Evolutionary conservation across 2,888 invertebrate genomes (phyloP).

Genomic region (Chymomyza fuscimana): DNA sequence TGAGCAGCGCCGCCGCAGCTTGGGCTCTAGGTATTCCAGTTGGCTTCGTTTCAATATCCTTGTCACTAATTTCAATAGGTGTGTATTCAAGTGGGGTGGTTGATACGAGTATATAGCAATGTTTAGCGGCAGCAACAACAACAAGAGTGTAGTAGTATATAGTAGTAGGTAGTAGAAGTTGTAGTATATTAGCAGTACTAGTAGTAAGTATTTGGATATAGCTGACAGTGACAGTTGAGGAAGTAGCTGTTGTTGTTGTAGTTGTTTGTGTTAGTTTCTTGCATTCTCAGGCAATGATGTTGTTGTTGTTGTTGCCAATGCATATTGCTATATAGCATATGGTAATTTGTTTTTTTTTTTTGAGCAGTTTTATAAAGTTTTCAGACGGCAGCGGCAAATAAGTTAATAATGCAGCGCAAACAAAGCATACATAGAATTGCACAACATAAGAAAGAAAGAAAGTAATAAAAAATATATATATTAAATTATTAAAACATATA

Average conservation of each 20-base stretch:
- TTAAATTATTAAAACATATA: background rate
- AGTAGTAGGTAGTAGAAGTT: background rate
- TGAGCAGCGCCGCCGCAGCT: slow-evolving; percentile 46
- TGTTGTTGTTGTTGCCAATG: slow-evolving; percentile 3
- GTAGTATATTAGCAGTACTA: background rate
- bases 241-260: background rate
- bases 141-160: background rate
- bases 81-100: background rate
- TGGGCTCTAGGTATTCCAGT: slow-evolving; percentile 16
- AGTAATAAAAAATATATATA: background rate
- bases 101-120: background rate
- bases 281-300: slow-evolving; percentile 1
- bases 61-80: slow-evolving; percentile 10
- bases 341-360: background rate
- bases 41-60: slow-evolving; percentile 16
- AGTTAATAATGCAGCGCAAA: slow-evolving; percentile 4
- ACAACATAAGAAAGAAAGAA: background rate
- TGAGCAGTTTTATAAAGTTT: background rate
- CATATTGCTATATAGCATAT: slow-evolving; percentile 5
- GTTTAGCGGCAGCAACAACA: slow-evolving; percentile 1
- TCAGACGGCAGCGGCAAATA: background rate
- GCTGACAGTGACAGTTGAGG: background rate
- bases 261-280: background rate
- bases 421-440: background rate
- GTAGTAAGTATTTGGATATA: background rate